Evolutionary conservation across 2,797 vertebrate genomes (phyloP).

Genomic region (Melanotaenia pygmaea): DNA sequence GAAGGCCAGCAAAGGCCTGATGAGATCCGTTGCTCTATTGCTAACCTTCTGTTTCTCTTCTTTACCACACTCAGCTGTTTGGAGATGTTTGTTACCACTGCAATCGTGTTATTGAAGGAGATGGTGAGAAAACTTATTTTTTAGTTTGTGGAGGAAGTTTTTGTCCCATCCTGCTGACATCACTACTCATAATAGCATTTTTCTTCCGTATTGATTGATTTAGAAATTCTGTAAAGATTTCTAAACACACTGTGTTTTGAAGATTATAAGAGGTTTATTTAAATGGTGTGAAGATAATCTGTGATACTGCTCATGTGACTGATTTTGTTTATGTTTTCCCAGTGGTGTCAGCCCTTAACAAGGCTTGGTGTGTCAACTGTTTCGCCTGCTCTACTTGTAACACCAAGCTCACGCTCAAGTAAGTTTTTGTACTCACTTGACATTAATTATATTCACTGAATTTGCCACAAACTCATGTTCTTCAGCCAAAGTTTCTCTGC

Average conservation of each 20-base stretch:
- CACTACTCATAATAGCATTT: neutral
- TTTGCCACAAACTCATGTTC: neutral
- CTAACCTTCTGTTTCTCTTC: constrained; percentile 36
- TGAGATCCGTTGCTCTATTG: no score
- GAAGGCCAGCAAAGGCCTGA: neutral
- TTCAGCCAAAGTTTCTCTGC: constrained; percentile 6
- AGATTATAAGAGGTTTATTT: constrained; percentile 1
- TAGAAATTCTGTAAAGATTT: neutral
- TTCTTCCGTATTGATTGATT: neutral
- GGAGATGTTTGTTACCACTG: constrained; percentile 98
- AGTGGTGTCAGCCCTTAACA: constrained; percentile 99
- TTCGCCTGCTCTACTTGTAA: constrained; percentile 98
- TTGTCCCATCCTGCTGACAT: neutral
- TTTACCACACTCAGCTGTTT: constrained; percentile 86
- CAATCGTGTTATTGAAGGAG: constrained; percentile 97
- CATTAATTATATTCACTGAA: neutral
- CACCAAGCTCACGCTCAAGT: constrained; percentile 99
- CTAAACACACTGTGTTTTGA: neutral
- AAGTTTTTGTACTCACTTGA: constrained; percentile 77
- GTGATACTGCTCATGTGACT: neutral
- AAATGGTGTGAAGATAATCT: neutral
- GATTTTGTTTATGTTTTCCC: constrained; percentile 3
- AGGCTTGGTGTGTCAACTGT: constrained; percentile 98
- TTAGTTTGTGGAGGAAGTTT: neutral
- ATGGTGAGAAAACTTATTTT: constrained; percentile 84